Base-by-base conservation (phyloP, 2,888 invertebrate genomes). In the Meandrusa payeni region DNA sequence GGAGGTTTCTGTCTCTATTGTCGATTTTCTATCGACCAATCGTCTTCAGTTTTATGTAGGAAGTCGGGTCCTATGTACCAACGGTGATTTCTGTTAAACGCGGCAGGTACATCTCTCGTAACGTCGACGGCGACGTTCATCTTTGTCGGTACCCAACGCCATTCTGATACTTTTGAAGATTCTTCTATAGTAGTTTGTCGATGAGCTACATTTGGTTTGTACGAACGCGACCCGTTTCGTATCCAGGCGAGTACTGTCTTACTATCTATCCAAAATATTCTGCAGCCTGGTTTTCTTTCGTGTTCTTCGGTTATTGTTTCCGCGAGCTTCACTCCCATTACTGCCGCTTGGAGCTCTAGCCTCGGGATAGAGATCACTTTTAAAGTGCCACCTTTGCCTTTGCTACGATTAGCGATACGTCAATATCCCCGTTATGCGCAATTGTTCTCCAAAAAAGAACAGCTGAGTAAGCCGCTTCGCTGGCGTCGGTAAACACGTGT, bases 161-260 rank as follows among this genome's bases (percentile, higher is more conserved):
- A n/a, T n/a, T n/a, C n/a, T n/a, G 15, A 15, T 15, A 15, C 15
- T 15, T 15, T 15, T 15, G 15, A 37, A 4, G 7, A 32, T 2
- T 55, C 53, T 7, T 41, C 32, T 6, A 55, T 57, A 7, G 48
- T 48, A 1, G 50, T 53, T 1, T 55, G n/a, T 2, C 54, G 10
- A 34, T 59, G 52, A 1, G 54, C 54, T 6, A 52, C 49, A 23
- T 48, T 52, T 0, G 44, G 33, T 33, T 51, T 51, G 38, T 41
- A 52, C 0, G 24, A 5, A 1, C 54, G 31, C 3, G 52, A 24
- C 2, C 49, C 47, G 15, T 34, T 44, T 1, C 44, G 38, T 2
- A 51, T 39, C 52, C 52, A 51, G 1, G 38, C 23, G 1, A 51
- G 22, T 1, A 47, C 48, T 1, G 55, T 53, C 1, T 7, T 41